Base-by-base conservation (phyloP, 2,113 vertebrate species). In the Carassius gibelio region DNA sequence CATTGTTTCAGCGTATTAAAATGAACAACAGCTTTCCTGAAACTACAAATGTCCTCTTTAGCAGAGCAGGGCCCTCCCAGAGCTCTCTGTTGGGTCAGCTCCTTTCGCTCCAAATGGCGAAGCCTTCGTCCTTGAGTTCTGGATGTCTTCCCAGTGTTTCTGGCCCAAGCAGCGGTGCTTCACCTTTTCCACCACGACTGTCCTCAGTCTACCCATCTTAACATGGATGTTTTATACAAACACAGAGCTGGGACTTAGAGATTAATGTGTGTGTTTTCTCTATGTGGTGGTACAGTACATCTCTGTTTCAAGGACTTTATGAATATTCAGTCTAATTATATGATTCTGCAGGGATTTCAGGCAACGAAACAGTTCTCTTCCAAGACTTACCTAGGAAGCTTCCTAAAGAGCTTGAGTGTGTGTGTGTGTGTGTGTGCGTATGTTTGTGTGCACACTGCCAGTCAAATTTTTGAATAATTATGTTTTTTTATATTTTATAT, bases 1-100 rank as follows among this genome's bases (percentile, higher is more conserved):
- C 30, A 82, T 64, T 81, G 77, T 74, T 45, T 80, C 21, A 26
- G 19, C 19, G 61, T 48, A 42, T 82, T 82, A 72, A 75, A 84
- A 64, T 80, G 82, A 52, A 81, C 30, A 64, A 50, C 59, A 68
- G 50, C 57, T 34, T 75, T 23, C 61, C 61, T 76, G 23, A 68
- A 77, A 77, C 50, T 72, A 82, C 52, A 81, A 85, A 85, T 82
- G 74, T 81, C 52, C 71, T 78, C 59, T 88, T 88, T 76, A 76
- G 71, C 59, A 57, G 34, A 14, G 78, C 83, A 82, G 61, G 19
- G 38, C 38, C 48, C 59, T 82, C 72, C 69, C 72, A 26, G 48
- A 82, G 78, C 13, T 87, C 68, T 71, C 75, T 84, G 77, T 88
- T 61, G 21, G 75, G 38, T 83, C 71, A 52, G 72, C 81, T 68